phyloP scores from a whole-genome alignment of 2,888 invertebrate genomes.

The Oxyteleia sp. region DNA sequence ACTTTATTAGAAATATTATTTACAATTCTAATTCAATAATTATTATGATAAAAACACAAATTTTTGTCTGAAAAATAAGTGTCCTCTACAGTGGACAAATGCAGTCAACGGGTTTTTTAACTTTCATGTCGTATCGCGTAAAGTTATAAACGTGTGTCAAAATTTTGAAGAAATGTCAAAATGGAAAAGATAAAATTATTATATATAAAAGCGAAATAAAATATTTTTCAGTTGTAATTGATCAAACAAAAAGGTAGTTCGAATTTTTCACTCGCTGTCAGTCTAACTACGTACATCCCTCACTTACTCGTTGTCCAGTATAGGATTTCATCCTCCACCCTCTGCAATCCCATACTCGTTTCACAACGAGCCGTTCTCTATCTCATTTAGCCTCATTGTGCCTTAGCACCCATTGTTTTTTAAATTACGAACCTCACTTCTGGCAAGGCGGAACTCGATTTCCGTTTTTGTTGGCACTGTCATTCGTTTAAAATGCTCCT shows the following conservation, averaged over 20 bases:
- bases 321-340: constrained; percentile 85
- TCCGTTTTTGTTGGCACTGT: constrained; percentile 84
- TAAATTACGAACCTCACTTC: constrained; percentile 87
- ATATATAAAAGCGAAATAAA: constrained; percentile 5
- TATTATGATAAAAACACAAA: no score
- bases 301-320: constrained; percentile 82
- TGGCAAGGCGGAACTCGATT: constrained; percentile 84
- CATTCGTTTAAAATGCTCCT: constrained; percentile 84
- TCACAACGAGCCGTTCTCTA: constrained; percentile 84
- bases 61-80: no score
- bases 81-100: no score
- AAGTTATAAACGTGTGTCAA: no score
- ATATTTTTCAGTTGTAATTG: constrained; percentile 58
- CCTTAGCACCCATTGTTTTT: constrained; percentile 87
- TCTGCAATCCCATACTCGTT: constrained; percentile 78
- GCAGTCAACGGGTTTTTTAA: no score
- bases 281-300: constrained; percentile 80
- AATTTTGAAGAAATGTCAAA: background rate
- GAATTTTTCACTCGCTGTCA: constrained; percentile 82
- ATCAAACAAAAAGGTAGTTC: constrained; percentile 80
- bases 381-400: constrained; percentile 87
- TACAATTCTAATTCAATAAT: no score
- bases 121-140: no score
- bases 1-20: no score
- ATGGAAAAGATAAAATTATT: constrained; percentile 11